These are phyloP conservation scores for Brachyrhaphis roseni DNA, from an alignment of 2,797 vertebrate species.

Conservation along the genomic window DNA sequence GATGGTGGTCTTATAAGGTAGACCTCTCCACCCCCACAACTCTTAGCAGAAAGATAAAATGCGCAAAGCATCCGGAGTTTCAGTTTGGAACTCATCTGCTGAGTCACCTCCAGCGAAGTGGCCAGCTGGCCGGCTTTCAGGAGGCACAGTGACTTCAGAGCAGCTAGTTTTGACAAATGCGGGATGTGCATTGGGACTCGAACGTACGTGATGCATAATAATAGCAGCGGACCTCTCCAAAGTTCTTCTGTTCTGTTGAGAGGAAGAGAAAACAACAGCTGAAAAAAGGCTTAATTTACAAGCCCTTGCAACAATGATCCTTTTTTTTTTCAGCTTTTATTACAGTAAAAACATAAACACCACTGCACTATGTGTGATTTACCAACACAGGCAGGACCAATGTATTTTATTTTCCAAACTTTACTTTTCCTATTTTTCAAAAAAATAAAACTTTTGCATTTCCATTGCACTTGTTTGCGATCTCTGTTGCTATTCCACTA, in stretches of 20 bases:
- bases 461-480: too few species aligned
- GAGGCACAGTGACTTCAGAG: constrained; percentile 34
- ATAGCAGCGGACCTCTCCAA: constrained; percentile 34
- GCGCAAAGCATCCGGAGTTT: constrained; percentile 30
- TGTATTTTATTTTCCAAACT: too few species aligned
- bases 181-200: constrained; percentile 57
- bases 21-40: constrained; percentile 8
- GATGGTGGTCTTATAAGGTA: constrained; percentile 29
- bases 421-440: too few species aligned
- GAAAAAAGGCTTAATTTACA: not conserved
- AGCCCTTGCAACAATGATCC: not conserved
- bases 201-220: constrained; percentile 46
- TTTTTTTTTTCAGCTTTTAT: not conserved
- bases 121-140: constrained; percentile 59
- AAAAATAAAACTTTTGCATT: too few species aligned
- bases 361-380: not conserved
- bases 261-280: constrained; percentile 29
- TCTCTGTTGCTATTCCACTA: too few species aligned
- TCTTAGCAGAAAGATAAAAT: constrained; percentile 31
- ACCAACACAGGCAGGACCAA: too few species aligned
- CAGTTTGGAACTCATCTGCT: constrained; percentile 39
- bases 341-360: not conserved
- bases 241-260: constrained; percentile 27
- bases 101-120: constrained; percentile 48
- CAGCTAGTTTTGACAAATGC: constrained; percentile 55